Percentiles rank a stretch among this genome's conserved stretches.
Evolutionary conservation across 2,888 invertebrate species (phyloP).

Genomic region (Scelioninae gen. 1): DNA sequence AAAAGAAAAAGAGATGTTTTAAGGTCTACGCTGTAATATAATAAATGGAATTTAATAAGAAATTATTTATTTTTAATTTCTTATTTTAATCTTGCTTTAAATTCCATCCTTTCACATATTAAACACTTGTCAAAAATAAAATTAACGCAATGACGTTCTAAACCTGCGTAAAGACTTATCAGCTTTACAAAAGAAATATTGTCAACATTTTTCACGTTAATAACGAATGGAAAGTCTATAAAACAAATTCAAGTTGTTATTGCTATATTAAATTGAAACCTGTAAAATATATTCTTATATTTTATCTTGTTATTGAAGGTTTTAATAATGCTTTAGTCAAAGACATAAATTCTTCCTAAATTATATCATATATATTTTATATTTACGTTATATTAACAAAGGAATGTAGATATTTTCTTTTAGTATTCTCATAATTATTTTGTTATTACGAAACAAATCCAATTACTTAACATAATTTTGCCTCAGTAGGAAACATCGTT

Average conservation of each 20-base stretch:
- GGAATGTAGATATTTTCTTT: constrained; percentile 8
- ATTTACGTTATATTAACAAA: neutral
- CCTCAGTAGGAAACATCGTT: constrained; percentile 17
- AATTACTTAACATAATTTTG: constrained; percentile 51
- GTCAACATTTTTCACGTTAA: neutral
- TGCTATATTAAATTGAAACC: constrained; percentile 14
- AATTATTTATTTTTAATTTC: constrained; percentile 9
- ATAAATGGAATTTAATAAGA: neutral
- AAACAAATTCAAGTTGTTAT: constrained; percentile 14
- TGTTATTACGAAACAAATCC: constrained; percentile 27
- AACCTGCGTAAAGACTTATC: neutral
- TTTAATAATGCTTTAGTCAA: constrained; percentile 21
- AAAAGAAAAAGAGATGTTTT: constrained; percentile 1
- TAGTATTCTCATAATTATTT: constrained; percentile 13
- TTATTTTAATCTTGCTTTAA: neutral
- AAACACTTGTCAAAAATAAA: neutral
- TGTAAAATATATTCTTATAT: constrained; percentile 28
- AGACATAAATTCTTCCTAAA: constrained; percentile 4
- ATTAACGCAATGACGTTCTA: neutral
- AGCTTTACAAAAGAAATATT: constrained; percentile 3
- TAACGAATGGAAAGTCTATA: constrained; percentile 13
- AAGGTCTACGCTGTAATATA: neutral
- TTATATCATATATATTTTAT: neutral
- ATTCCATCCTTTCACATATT: neutral
- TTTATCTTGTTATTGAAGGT: constrained; percentile 21